Evolutionary conservation across 2,797 vertebrate genomes (phyloP).

Genomic region (Momotus momota): DNA sequence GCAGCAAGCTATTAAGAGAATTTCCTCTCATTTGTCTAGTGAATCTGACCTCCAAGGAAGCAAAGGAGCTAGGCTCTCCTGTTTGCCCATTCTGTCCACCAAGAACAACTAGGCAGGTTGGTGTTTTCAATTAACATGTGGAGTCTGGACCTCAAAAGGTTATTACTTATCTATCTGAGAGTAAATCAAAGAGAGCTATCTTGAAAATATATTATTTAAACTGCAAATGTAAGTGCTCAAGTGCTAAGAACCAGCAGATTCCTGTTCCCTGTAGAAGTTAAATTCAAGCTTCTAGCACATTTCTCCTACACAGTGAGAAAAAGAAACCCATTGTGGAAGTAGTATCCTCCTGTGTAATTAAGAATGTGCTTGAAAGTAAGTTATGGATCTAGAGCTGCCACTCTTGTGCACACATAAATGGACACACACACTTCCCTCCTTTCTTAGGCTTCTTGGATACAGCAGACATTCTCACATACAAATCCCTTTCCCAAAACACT

Average conservation of each 20-base stretch:
- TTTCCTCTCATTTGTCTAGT: background rate
- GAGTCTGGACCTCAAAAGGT: accelerated
- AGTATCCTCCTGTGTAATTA: background rate
- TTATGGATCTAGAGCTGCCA: background rate
- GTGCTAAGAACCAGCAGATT: background rate
- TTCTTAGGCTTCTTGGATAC: background rate
- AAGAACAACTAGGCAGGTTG: background rate
- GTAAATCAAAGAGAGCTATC: background rate
- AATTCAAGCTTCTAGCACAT: conserved; percentile 23
- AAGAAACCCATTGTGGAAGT: background rate
- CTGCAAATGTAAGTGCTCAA: background rate
- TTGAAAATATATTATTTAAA: conserved; percentile 15
- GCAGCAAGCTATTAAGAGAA: background rate
- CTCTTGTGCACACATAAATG: background rate
- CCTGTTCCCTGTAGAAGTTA: background rate
- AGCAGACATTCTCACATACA: background rate
- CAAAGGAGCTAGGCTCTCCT: background rate
- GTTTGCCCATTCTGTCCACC: background rate
- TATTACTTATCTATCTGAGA: background rate
- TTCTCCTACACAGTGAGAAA: background rate
- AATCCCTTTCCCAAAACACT: background rate
- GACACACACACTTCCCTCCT: background rate
- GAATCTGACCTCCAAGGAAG: background rate
- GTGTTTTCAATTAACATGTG: background rate
- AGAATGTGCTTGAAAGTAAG: background rate